These are phyloP conservation scores for Peromyscus maniculatus DNA, from an alignment of 2,113 vertebrate genomes.

Conservation along the genomic window DNA sequence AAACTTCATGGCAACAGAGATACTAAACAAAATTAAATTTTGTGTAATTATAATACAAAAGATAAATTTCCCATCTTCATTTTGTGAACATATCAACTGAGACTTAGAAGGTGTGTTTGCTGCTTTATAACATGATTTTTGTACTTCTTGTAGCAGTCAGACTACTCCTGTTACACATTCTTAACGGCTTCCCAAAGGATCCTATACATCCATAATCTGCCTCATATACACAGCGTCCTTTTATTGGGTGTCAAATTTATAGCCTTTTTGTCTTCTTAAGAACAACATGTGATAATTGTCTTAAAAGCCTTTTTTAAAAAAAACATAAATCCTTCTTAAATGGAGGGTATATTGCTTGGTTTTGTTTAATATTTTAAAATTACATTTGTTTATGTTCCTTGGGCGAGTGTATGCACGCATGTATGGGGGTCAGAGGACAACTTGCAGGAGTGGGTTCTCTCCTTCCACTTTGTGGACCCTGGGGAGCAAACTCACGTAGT, in stretches of 20 bases:
- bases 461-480: not conserved
- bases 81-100: slow-evolving; percentile 21
- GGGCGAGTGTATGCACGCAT: accelerated
- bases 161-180: not conserved
- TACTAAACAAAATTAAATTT: slow-evolving; percentile 7
- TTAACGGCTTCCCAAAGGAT: not conserved
- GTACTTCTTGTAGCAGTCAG: not conserved
- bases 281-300: not conserved
- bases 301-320: not conserved
- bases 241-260: not conserved
- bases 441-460: not conserved
- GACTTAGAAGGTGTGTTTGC: slow-evolving; percentile 27
- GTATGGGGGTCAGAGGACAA: not conserved
- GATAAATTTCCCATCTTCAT: not conserved
- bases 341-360: not conserved
- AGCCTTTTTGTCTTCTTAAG: not conserved
- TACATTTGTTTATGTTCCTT: too few relatives aligned
- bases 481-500: not conserved
- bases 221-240: not conserved
- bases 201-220: not conserved
- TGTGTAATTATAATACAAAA: not conserved
- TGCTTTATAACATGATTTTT: not conserved
- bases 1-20: not conserved
- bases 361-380: not conserved
- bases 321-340: not conserved